Base-by-base conservation (phyloP, 2,113 vertebrate species). In the Zeus faber region DNA sequence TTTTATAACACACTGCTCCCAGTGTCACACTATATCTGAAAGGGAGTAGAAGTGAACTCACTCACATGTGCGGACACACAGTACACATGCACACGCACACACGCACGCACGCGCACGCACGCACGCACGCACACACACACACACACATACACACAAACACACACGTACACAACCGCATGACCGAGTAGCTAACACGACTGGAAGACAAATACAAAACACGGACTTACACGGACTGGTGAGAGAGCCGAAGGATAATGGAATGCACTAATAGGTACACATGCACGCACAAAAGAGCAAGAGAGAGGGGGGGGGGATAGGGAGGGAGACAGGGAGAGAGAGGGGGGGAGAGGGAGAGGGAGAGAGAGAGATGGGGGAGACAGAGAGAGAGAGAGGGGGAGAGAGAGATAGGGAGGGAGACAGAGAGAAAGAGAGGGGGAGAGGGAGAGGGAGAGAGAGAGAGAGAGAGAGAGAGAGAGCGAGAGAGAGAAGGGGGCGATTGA, bases 11-110 rank as follows among this genome's bases (percentile, higher is more conserved):
- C 57, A 24, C 45, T 40, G 55, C 57, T 74, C 51, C 49, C 55
- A 50, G 51, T 33, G n/a, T 75, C 73, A 67, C 43, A 58, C 65
- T 73, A 68, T 53, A 62, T 69, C 62, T 57, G 56, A 77, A 72
- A 81, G 79, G 73, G 74, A 70, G 65, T 1, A 37, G 41, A 62
- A 46, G 64, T 48, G 44, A 45, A 58, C 11, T n/a, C 37, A 58
- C 23, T 47, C 26, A 52, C 31, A 21, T 44, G 49, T 27, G 21
- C 22, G 49, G 31, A 11, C 22, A 10, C 35, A 11, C 44, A n/a
- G 23, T 20, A 46, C 16, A 49, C 47, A 49, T 5, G 22, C 24
- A 56, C 40, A n/a, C 11, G 16, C 37, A 58, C 23, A 49, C 26
- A 52, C 31, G 16, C 51, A 55, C 40, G 21, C 22, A 55, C 44